phyloP scores from a whole-genome alignment of 2,113 vertebrate genomes.

The human region DNA sequence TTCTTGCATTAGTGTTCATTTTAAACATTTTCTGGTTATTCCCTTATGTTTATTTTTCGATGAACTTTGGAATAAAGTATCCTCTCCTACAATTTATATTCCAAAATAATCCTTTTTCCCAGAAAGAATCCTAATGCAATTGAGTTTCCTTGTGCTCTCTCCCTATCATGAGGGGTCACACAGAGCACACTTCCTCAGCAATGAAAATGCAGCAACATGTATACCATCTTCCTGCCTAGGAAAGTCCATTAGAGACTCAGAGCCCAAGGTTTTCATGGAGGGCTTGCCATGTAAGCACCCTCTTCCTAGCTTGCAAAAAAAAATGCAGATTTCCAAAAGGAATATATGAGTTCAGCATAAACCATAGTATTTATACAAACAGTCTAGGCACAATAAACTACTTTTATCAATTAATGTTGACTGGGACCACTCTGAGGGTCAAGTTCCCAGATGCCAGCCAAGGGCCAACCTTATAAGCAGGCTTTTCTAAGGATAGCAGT shows the following conservation, averaged over 20 bases:
- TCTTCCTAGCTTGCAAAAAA: background rate
- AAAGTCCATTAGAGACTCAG: background rate
- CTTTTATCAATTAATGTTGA: background rate
- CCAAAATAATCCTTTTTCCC: background rate
- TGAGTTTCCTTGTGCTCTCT: background rate
- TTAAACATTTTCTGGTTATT: background rate
- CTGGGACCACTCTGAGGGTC: background rate
- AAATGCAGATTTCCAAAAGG: background rate
- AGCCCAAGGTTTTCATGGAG: background rate
- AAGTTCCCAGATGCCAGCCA: background rate
- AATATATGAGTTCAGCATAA: background rate
- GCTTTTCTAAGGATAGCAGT: background rate
- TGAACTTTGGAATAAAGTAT: slow-evolving; percentile 26
- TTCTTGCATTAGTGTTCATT: background rate
- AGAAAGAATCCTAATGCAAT: background rate
- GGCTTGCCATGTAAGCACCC: background rate
- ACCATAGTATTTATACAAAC: background rate
- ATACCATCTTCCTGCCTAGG: background rate
- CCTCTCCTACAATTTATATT: background rate
- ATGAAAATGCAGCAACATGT: background rate
- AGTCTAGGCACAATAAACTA: background rate
- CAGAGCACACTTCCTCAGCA: background rate
- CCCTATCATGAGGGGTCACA: background rate
- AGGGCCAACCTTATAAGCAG: background rate
- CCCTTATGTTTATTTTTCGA: background rate